A percentile compares a stretch with the other conserved stretches of the same genome.
Evolutionary conservation across 1,140 invertebrate species (phyloP).

Genomic region (Drosophila ficusphila): DNA sequence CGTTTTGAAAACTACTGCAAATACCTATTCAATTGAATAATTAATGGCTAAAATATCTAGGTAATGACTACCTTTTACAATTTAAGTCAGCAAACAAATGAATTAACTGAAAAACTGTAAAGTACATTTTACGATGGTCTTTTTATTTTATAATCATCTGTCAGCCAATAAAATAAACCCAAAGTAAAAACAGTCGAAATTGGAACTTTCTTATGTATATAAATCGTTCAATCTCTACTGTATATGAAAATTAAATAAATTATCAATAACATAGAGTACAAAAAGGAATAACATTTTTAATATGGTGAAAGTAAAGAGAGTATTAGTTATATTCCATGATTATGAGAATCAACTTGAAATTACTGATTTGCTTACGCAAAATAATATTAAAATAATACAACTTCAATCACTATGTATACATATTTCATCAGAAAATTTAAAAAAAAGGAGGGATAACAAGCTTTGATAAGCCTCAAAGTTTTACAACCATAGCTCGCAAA

Average conservation of each 20-base stretch:
- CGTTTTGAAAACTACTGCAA: constrained; percentile 30
- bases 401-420: no score
- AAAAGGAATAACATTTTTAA: no score
- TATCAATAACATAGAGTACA: constrained; percentile 42
- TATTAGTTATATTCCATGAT: no score
- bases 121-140: constrained; percentile 43
- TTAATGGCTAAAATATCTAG: constrained; percentile 5
- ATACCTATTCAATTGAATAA: constrained; percentile 12
- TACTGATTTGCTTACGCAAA: no score
- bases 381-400: no score
- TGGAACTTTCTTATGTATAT: constrained; percentile 39
- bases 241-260: constrained; percentile 51
- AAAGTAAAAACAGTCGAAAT: constrained; percentile 32
- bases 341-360: no score
- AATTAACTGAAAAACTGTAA: constrained; percentile 32
- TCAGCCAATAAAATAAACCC: constrained; percentile 47
- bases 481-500: no score
- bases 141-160: constrained; percentile 48
- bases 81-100: constrained; percentile 17
- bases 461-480: no score
- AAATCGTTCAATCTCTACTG: constrained; percentile 50
- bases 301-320: no score
- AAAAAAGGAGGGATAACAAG: no score
- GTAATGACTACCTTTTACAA: constrained; percentile 12
- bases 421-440: no score